Conservation (phyloP, 2,797 vertebrate species). For the Pagetopsis macropterus region DNA sequence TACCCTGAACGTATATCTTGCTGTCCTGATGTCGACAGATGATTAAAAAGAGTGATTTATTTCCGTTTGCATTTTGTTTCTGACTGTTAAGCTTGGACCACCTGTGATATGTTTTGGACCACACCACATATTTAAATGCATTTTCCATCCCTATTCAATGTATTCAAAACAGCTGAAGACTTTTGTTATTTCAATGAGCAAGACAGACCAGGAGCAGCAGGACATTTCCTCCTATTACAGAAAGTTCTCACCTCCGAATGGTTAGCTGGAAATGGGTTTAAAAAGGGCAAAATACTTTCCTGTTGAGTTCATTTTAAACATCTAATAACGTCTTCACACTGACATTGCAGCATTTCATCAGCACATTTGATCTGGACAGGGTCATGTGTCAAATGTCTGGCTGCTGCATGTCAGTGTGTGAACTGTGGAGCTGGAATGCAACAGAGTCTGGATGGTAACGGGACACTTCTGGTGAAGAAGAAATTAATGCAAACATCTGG, state of each 20-base stretch:
- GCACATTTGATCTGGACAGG: constrained; percentile 50
- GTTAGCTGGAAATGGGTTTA: constrained; percentile 68
- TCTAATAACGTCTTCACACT: constrained; percentile 58
- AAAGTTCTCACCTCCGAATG: constrained; percentile 62
- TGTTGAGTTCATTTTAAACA: constrained; percentile 73
- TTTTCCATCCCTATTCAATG: constrained; percentile 39
- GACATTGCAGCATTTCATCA: constrained; percentile 59
- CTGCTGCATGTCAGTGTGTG: constrained; percentile 44
- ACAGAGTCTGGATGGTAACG: constrained; percentile 33
- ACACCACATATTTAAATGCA: constrained; percentile 45
- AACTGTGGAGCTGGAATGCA: constrained; percentile 52
- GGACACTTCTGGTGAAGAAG: constrained; percentile 36
- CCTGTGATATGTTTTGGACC: constrained; percentile 64
- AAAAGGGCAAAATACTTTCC: constrained; percentile 79
- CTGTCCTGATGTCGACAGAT: constrained; percentile 24
- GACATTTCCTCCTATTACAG: constrained; percentile 71
- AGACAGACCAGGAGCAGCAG: constrained; percentile 60
- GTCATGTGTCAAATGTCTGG: constrained; percentile 69
- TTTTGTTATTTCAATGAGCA: constrained; percentile 66
- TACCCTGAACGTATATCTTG: constrained; percentile 8
- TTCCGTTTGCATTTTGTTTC: constrained; percentile 53
- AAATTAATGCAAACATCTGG: constrained; percentile 45
- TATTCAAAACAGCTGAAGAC: constrained; percentile 54
- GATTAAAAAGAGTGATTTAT: constrained; percentile 34
- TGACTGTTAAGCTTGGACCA: constrained; percentile 27